Evolutionary conservation across 2,113 vertebrate species (phyloP), one percentile per base, ranked within the genome.

Genomic region (Anolis sagrei): DNA sequence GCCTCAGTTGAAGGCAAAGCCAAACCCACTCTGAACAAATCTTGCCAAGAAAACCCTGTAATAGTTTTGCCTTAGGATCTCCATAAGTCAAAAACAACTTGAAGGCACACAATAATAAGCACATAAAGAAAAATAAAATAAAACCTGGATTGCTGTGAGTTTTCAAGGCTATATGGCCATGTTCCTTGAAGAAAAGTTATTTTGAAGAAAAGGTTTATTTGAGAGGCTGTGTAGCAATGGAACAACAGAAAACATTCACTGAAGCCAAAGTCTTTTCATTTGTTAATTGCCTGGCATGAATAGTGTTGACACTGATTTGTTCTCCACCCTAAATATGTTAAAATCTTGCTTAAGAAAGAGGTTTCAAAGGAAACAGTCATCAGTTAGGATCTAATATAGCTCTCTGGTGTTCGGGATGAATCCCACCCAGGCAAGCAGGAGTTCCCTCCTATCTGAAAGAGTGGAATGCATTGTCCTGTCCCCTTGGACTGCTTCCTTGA

Each of bases 261-360:
- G 39, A 64, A 89, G 81, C 72, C 74, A 87, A 75, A 89, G 89
- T 61, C 6, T 79, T 89, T 84, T 66, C 86, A 2, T 90, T 91
- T 86, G 21, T 84, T 88, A 92, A 90, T 89, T 84, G 61, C 86
- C 86, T 91, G 85, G 86, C 88, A 78, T 86, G 87, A 92, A 89
- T 81, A 82, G 39, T 88, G 51, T 27, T 81, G 90, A 86, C 86
- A 82, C 81, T 92, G 79, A 79, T 85, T 21, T 91, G 81, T 54
- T 16, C 90, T 93, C 90, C 88, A 83, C 49, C 89, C 69, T 88
- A 91, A 90, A 88, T 90, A 89, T 81, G 88, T 88, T 90, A 92
- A 90, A 92, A 86, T 6, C 25, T 88, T 69, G 85, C 88, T 92
- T 72, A 92, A 88, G 78, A 86, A 86, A 91, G 75, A 83, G 66